Conservation (phyloP, 1,140 invertebrate species). For the Caenorhabditis remanei region DNA sequence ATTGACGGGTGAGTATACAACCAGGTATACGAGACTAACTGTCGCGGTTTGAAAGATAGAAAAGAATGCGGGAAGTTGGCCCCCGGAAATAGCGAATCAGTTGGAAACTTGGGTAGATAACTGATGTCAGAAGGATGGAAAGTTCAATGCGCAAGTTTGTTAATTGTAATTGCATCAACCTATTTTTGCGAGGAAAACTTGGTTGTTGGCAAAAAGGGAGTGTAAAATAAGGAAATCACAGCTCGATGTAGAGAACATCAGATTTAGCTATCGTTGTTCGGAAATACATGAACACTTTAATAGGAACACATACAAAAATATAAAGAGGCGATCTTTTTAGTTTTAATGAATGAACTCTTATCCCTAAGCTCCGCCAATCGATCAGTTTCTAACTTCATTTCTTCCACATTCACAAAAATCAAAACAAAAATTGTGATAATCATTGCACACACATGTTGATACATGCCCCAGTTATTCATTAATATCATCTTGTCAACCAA, state of each 20-base stretch:
- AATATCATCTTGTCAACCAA: slow-evolving; percentile 56
- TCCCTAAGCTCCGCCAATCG: background rate
- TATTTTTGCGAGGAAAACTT: background rate
- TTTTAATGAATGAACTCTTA: too few species aligned
- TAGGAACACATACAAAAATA: too few species aligned
- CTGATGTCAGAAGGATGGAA: background rate
- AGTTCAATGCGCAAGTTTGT: slow-evolving; percentile 10
- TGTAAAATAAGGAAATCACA: background rate
- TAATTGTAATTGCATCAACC: background rate
- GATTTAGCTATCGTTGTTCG: too few species aligned
- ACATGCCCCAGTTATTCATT: slow-evolving; percentile 44
- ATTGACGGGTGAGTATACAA: background rate
- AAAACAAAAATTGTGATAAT: slow-evolving; percentile 8
- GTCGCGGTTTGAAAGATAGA: slow-evolving; percentile 15
- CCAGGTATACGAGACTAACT: background rate
- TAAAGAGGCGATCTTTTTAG: too few species aligned
- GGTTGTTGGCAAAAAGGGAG: background rate
- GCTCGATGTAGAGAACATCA: too few species aligned
- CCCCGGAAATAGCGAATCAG: slow-evolving; percentile 6
- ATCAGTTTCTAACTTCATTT: background rate
- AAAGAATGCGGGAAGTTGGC: background rate
- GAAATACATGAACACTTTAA: too few species aligned
- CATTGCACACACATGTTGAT: slow-evolving; percentile 16
- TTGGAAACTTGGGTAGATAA: background rate
- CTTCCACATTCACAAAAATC: background rate